Evolutionary conservation across 2,888 invertebrate genomes (phyloP).

Genomic region (Sturmia bella): DNA sequence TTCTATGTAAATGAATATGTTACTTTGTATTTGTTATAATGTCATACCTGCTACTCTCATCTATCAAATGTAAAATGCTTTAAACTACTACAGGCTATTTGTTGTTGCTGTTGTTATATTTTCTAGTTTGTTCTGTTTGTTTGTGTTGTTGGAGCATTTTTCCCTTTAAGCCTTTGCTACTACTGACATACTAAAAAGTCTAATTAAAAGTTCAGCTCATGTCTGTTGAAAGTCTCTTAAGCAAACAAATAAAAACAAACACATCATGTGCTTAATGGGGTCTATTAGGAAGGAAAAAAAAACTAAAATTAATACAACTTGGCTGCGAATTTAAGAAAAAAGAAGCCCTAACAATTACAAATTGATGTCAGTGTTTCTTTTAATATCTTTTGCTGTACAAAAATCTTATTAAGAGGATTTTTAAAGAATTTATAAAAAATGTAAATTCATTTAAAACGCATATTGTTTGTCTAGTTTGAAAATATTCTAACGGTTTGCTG

Average conservation of each 20-base stretch:
- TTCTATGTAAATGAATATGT: not conserved
- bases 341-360: slow-evolving; percentile 24
- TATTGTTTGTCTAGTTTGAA: too few relatives aligned
- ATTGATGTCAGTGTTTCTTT: slow-evolving; percentile 33
- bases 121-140: slow-evolving; percentile 5
- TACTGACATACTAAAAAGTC: slow-evolving; percentile 77
- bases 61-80: slow-evolving; percentile 59
- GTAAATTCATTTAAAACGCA: too few relatives aligned
- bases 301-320: not conserved
- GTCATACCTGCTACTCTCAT: slow-evolving; percentile 74
- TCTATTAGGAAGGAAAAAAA: slow-evolving; percentile 15
- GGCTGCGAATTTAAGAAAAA: not conserved
- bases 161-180: slow-evolving; percentile 62
- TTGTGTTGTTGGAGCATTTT: slow-evolving; percentile 30
- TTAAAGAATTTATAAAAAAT: too few relatives aligned
- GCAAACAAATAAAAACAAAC: slow-evolving; percentile 43
- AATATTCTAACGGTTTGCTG: too few relatives aligned
- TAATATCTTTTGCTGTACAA: not conserved
- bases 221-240: slow-evolving; percentile 48
- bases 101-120: slow-evolving; percentile 45
- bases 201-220: slow-evolving; percentile 75
- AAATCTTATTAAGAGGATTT: too few relatives aligned
- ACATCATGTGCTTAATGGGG: slow-evolving; percentile 24
- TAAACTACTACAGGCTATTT: slow-evolving; percentile 48
- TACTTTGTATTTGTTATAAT: slow-evolving; percentile 27